These are phyloP conservation scores for Drosophila barbarae DNA, from an alignment of 2,888 invertebrate species.

Conservation along the genomic window DNA sequence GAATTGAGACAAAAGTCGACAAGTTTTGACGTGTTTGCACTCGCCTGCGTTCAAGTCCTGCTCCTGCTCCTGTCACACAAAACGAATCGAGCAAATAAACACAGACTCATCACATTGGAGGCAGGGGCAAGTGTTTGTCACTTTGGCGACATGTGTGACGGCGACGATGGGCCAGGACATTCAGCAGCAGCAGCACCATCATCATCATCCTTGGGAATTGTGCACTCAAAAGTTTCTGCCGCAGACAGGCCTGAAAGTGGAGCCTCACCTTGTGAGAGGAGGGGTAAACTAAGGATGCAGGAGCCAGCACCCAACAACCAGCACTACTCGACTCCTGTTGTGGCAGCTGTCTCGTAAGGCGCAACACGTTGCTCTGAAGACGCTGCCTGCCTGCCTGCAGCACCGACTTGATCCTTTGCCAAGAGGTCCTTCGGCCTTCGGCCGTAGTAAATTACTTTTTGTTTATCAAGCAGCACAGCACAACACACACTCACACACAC, in stretches of 20 bases:
- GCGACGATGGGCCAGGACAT: slow-evolving; percentile 28
- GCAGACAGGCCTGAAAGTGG: slow-evolving; percentile 52
- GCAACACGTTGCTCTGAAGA: slow-evolving; percentile 70
- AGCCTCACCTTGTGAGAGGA: neutral
- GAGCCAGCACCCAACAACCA: neutral
- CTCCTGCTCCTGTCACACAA: slow-evolving; percentile 41
- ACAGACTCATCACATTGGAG: slow-evolving; percentile 43
- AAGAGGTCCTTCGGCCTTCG: slow-evolving; percentile 47
- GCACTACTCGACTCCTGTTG: slow-evolving; percentile 41
- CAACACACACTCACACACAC: slow-evolving; percentile 28
- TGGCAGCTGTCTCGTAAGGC: slow-evolving; percentile 55
- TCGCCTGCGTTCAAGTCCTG: slow-evolving; percentile 8
- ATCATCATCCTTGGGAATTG: slow-evolving; percentile 51
- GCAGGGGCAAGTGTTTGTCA: slow-evolving; percentile 46
- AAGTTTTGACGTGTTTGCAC: slow-evolving; percentile 41
- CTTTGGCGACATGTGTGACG: slow-evolving; percentile 60
- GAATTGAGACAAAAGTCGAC: slow-evolving; percentile 53
- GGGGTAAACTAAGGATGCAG: neutral
- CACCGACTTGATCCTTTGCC: slow-evolving; percentile 14
- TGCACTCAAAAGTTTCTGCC: slow-evolving; percentile 27
- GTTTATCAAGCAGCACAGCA: slow-evolving; percentile 62
- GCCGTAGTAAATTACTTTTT: slow-evolving; percentile 70
- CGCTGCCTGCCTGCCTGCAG: slow-evolving; percentile 44
- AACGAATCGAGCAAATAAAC: slow-evolving; percentile 69
- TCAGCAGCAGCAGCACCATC: slow-evolving; percentile 2